phyloP scores from a whole-genome alignment of 2,797 vertebrate species.

The Mus spretus region DNA sequence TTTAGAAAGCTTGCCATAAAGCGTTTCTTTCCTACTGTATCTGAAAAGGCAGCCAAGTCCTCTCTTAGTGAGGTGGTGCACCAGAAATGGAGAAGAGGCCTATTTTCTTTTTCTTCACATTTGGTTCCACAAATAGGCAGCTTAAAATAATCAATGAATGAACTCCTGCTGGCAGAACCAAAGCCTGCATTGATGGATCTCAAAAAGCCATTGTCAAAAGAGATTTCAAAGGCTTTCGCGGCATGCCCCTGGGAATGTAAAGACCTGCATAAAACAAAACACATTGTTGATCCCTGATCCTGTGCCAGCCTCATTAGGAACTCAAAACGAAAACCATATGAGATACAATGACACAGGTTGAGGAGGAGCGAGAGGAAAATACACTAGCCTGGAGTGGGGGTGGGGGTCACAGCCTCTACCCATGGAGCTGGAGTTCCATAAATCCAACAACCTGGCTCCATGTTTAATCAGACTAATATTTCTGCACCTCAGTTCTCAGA shows the following conservation, averaged over 20 bases:
- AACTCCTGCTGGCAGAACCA: conserved; percentile 10
- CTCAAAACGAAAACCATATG: not conserved
- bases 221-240: conserved; percentile 22
- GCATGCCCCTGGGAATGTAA: conserved; percentile 2
- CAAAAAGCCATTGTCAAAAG: conserved; percentile 40
- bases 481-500: not conserved
- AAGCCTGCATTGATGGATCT: conserved; percentile 10
- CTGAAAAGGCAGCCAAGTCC: conserved; percentile 1
- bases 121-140: conserved; percentile 30
- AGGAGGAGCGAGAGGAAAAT: not conserved
- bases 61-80: not conserved
- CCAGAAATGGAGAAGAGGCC: not conserved
- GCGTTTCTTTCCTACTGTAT: not conserved
- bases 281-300: not conserved
- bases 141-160: conserved; percentile 51
- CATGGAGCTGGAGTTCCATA: not conserved
- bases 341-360: not conserved
- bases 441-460: not conserved
- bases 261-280: conserved; percentile 10
- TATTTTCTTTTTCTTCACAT: conserved; percentile 32
- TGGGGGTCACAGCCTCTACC: not conserved
- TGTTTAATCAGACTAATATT: not conserved
- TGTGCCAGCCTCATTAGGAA: not conserved
- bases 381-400: too few species aligned
- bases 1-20: not conserved